A percentile compares a stretch with the other conserved stretches of the same genome.
phyloP scores from a whole-genome alignment of 1,140 invertebrate genomes.

The Linepithema humile region DNA sequence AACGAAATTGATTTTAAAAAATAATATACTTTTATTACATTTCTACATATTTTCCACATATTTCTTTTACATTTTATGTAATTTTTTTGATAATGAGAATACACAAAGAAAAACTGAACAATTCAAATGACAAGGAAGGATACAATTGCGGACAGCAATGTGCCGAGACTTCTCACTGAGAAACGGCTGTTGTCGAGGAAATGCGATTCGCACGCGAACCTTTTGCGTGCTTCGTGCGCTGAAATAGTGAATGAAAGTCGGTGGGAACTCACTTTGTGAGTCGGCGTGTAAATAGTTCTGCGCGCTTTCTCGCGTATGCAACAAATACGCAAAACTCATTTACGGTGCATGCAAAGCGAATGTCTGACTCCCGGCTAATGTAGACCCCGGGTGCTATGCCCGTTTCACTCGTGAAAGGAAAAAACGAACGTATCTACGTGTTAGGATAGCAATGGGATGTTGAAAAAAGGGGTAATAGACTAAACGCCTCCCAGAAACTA shows the following conservation, averaged over 20 bases:
- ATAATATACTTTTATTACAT: too few relatives aligned
- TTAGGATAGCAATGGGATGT: slow-evolving; percentile 38
- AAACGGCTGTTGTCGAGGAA: slow-evolving; percentile 26
- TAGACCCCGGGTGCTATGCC: slow-evolving; percentile 8
- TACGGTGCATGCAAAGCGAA: slow-evolving; percentile 25
- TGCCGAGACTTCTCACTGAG: slow-evolving; percentile 25
- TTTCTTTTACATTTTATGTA: too few relatives aligned
- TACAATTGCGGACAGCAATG: slow-evolving; percentile 39
- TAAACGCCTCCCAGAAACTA: slow-evolving; percentile 36
- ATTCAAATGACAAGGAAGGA: slow-evolving; percentile 34
- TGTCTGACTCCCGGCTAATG: slow-evolving; percentile 39
- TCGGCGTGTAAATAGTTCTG: slow-evolving; percentile 53
- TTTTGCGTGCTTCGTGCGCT: slow-evolving; percentile 35
- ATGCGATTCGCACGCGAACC: slow-evolving; percentile 1
- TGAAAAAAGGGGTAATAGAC: not conserved
- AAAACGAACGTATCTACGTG: slow-evolving; percentile 37
- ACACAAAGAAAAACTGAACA: not conserved
- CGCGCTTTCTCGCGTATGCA: slow-evolving; percentile 30
- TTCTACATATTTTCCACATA: too few relatives aligned
- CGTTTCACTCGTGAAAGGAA: slow-evolving; percentile 33
- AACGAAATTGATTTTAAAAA: too few relatives aligned
- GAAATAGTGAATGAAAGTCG: slow-evolving; percentile 57
- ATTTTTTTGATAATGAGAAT: slow-evolving; percentile 1
- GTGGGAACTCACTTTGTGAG: slow-evolving; percentile 41
- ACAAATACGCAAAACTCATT: slow-evolving; percentile 48